Evolutionary conservation across 1,140 invertebrate genomes (phyloP), one percentile per base, ranked within the genome.

Genomic region (Branchinecta lindahli): DNA sequence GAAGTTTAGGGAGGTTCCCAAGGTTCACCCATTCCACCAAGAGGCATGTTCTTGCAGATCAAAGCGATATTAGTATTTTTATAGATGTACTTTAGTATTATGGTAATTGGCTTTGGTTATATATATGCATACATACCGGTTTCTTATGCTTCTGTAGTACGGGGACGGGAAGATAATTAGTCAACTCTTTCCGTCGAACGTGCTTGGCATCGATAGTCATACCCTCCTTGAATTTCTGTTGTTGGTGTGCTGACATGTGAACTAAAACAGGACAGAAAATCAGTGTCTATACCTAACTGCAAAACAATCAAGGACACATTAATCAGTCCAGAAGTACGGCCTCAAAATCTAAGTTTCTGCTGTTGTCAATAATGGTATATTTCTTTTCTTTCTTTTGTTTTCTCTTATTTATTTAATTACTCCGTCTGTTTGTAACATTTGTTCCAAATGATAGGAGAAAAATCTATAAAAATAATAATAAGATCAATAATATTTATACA

Each of bases 151-250:
- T 82, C 75, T 85, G 85, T 8, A 92, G 76, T 47, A 91, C 80
- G 73, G 84, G 84, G 7, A 83, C 79, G 15, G 88, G 85, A 71
- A 93, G 79, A 79, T 90, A 92, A 73, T 86, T 84, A 68, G 83
- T 81, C 46, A 93, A 79, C 74, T 91, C 86, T 80, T 88, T 92
- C 72, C 81, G 81, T 72, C 71, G 75, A 0, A 84, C 82, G 75
- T 86, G 82, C 72, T 81, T 82, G 44, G 84, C 83, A 81, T 96
- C 93, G 44, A 97, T 89, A 74, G 86, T 86, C 91, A 94, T 95
- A 8, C 91, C 91, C 67, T 92, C 89, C 75, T 92, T 91, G 67
- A 88, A 92, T 85, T 75, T 87, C 90, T 47, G 88, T 88, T 76
- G 68, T 66, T 86, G 80, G 44, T 81, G 78, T 15, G 85, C 85